Conservation (phyloP, 2,797 vertebrate species). For the Siniperca obscura region DNA sequence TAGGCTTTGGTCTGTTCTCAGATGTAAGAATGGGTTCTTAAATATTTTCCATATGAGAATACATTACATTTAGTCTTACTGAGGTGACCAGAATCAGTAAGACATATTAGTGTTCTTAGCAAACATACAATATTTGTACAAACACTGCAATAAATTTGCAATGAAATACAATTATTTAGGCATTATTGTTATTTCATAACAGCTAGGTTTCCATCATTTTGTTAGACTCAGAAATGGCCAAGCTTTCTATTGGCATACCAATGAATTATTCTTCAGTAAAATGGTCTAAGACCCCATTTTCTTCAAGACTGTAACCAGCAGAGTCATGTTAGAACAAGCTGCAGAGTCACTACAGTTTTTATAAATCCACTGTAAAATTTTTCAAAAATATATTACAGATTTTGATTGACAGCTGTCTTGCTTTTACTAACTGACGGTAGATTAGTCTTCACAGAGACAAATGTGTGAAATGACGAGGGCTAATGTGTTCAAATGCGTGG, state of each 20-base stretch:
- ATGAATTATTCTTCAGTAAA: not conserved
- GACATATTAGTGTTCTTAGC: not conserved
- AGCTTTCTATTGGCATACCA: not conserved
- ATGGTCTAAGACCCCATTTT: constrained; percentile 20
- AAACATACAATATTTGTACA: not conserved
- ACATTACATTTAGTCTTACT: not conserved
- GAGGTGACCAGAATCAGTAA: not conserved
- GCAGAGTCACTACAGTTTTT: not conserved
- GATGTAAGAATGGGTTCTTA: not conserved
- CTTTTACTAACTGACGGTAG: not conserved
- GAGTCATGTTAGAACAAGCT: constrained; percentile 58
- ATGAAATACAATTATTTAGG: not conserved
- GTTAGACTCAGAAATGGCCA: not conserved
- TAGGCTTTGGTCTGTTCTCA: constrained; percentile 8
- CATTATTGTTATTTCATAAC: not conserved
- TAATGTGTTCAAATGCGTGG: not conserved
- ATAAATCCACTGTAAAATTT: not conserved
- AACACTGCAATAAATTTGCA: not conserved
- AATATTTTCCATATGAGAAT: not conserved
- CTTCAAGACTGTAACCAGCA: constrained; percentile 30
- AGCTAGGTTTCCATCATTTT: not conserved
- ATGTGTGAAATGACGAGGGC: not conserved
- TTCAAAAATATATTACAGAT: not conserved
- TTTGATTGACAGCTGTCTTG: not conserved
- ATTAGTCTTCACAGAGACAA: not conserved